Evolutionary conservation across 2,113 vertebrate genomes (phyloP), one percentile per base, ranked within the genome.

Genomic region (Machaerirhynchus nigripectus): DNA sequence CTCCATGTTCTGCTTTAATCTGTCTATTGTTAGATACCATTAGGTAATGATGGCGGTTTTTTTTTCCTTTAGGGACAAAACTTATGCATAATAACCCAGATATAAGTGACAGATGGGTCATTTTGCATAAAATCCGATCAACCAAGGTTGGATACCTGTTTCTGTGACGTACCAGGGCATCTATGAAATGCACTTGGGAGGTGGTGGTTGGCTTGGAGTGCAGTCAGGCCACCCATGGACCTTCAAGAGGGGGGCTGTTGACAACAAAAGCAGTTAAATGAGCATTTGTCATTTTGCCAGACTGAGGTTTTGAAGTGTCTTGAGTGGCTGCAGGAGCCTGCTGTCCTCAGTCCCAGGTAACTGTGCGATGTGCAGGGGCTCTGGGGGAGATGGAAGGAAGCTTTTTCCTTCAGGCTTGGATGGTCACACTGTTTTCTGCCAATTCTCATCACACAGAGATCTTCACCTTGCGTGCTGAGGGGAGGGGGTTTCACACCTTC

Each of bases 101-200:
- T 73, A 6, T n/a, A 55, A 71, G 22, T 67, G 78, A 24, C 5
- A n/a, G 28, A 49, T 61, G 9, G 7, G 40, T 39, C 4, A 20
- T 56, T 84, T 84, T 70, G 37, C 22, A 11, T 70, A 33, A 60
- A 80, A 50, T 15, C 39, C 82, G 61, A 39, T 56, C n/a, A 46
- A 24, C 6, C 8, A 73, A 6, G 6, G 1, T 1, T 11, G 19
- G 21, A 9, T 47, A 19, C 1, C 0, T 40, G 6, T 65, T 74
- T 52, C n/a, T 87, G 27, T 61, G 70, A 30, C 9, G 2, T 16
- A n/a, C 3, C 7, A 21, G 33, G 23, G 4, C 9, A 23, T 12
- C 22, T 74, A 0, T 57, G 22, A n/a, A 56, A n/a, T 46, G 49
- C 59, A 18, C 19, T 35, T 46, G 22, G n/a, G 37, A n/a, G 53